Percentiles rank a stretch among this genome's conserved stretches.
Conservation (phyloP, 2,797 vertebrate species). For the Myotis planiceps region DNA sequence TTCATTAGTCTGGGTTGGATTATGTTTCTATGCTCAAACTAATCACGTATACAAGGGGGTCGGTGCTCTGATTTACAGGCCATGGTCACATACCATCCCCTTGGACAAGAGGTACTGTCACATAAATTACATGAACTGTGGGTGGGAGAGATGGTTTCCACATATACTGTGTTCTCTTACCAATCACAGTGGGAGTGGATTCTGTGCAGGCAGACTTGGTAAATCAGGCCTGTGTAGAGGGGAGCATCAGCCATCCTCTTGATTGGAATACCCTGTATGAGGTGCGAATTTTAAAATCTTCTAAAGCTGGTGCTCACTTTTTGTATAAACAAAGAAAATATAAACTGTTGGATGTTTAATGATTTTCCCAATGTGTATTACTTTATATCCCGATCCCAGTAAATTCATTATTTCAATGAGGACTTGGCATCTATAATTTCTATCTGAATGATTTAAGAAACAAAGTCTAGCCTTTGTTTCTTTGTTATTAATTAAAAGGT, state of each 20-base stretch:
- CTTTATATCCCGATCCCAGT: background rate
- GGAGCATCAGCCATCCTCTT: background rate
- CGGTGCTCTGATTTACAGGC: background rate
- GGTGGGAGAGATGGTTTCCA: background rate
- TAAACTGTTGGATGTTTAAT: background rate
- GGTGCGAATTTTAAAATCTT: background rate
- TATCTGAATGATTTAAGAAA: background rate
- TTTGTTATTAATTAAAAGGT: background rate
- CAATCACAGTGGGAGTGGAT: background rate
- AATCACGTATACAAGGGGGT: background rate
- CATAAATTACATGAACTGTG: background rate
- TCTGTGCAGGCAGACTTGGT: background rate
- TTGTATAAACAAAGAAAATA: background rate
- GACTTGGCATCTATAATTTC: background rate
- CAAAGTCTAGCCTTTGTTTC: background rate
- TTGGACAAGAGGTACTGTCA: background rate
- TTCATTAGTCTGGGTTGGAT: background rate
- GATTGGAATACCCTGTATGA: background rate
- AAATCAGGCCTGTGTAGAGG: background rate
- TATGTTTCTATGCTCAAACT: background rate
- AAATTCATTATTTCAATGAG: background rate
- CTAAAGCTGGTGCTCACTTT: background rate
- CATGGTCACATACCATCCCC: background rate
- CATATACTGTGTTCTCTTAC: background rate
- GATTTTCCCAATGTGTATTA: background rate